These are phyloP conservation scores for Drosophila kanapiae DNA, from an alignment of 1,140 invertebrate genomes.

Conservation along the genomic window DNA sequence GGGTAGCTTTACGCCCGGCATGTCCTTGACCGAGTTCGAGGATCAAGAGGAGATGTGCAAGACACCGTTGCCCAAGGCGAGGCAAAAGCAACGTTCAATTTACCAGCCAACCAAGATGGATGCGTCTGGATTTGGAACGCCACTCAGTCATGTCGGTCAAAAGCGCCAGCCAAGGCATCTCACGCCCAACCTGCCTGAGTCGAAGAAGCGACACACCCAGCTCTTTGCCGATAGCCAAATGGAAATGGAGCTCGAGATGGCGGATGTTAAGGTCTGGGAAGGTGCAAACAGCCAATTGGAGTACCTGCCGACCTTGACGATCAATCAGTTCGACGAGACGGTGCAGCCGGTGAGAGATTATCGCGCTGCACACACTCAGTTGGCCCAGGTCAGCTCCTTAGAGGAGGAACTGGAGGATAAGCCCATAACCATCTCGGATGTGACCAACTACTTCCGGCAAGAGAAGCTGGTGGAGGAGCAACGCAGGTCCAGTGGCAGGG, in stretches of 20 bases:
- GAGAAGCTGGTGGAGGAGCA: slow-evolving; percentile 6
- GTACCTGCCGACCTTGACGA: neutral
- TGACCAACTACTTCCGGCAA: slow-evolving; percentile 47
- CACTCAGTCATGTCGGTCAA: neutral
- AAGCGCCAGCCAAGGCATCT: slow-evolving; percentile 52
- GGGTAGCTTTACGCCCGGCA: slow-evolving; percentile 39
- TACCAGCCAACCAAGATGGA: slow-evolving; percentile 20
- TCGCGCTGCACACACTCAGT: neutral
- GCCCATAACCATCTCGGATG: slow-evolving; percentile 65
- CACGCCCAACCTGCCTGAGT: slow-evolving; percentile 63
- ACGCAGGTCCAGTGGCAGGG: slow-evolving; percentile 5
- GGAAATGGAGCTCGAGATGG: slow-evolving; percentile 8
- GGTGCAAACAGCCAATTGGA: neutral
- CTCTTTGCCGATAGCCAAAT: slow-evolving; percentile 1
- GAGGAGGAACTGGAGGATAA: slow-evolving; percentile 39
- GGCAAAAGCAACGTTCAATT: slow-evolving; percentile 2
- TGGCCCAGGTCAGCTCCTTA: neutral
- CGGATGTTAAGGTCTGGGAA: slow-evolving; percentile 3
- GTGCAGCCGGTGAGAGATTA: slow-evolving; percentile 31
- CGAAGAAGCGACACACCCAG: slow-evolving; percentile 51
- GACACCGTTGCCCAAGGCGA: neutral
- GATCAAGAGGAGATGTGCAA: slow-evolving; percentile 46
- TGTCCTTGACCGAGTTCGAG: slow-evolving; percentile 60
- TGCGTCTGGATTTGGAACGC: slow-evolving; percentile 20
- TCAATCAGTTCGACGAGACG: slow-evolving; percentile 13